These are phyloP conservation scores for Diaprepes abbreviatus DNA, from an alignment of 2,888 invertebrate genomes.

Conservation along the genomic window DNA sequence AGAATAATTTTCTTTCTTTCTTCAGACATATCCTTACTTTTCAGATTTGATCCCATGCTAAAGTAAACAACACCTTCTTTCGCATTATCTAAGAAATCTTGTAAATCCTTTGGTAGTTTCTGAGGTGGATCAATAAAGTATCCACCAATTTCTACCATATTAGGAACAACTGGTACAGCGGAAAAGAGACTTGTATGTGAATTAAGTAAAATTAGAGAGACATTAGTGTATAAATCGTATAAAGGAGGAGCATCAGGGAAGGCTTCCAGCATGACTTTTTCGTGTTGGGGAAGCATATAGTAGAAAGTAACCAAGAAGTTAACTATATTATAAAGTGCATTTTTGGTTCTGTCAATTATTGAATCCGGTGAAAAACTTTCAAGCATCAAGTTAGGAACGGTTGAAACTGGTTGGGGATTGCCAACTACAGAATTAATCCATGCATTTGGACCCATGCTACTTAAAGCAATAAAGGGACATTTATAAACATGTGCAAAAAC, in stretches of 20 bases:
- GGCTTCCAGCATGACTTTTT: constrained; percentile 53
- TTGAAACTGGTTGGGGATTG: constrained; percentile 68
- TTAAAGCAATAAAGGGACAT: constrained; percentile 33
- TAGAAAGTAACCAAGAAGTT: constrained; percentile 49
- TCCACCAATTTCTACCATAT: constrained; percentile 72
- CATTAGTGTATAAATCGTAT: too few species aligned
- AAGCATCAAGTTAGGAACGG: constrained; percentile 67
- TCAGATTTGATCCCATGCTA: constrained; percentile 75
- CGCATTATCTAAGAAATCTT: constrained; percentile 52
- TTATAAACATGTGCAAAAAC: constrained; percentile 31
- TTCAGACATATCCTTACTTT: constrained; percentile 69
- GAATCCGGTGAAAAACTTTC: constrained; percentile 46
- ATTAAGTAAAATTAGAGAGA: too few species aligned
- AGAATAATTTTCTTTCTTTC: constrained; percentile 70
- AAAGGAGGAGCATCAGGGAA: too few species aligned
- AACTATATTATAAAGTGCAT: constrained; percentile 62
- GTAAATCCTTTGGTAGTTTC: constrained; percentile 52
- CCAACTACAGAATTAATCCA: constrained; percentile 65
- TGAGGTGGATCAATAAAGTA: too few species aligned
- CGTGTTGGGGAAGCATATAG: constrained; percentile 52
- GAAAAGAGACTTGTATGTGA: too few species aligned
- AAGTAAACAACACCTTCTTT: constrained; percentile 70
- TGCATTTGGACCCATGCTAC: constrained; percentile 51
- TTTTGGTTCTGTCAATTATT: constrained; percentile 71
- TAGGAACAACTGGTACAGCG: constrained; percentile 68